Percentiles rank a stretch among this genome's conserved stretches.
Evolutionary conservation across 1,140 invertebrate species (phyloP).

Genomic region (Diuraphis noxia): DNA sequence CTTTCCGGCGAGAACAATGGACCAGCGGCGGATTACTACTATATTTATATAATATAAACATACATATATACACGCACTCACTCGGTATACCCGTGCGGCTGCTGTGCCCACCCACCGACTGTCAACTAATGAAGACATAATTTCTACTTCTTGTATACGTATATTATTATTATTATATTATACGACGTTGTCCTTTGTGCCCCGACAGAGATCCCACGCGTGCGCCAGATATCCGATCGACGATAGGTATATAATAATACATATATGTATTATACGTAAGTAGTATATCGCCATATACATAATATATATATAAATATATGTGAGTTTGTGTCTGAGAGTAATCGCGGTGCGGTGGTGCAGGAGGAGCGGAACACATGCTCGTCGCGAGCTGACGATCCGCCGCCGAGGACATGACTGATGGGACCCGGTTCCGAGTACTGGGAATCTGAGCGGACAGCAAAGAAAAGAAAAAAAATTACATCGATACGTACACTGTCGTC

Average conservation of each 20-base stretch:
- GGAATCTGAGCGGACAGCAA: slow-evolving; percentile 31
- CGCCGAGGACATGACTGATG: slow-evolving; percentile 51
- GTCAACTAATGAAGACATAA: slow-evolving; percentile 54
- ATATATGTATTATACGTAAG: background rate
- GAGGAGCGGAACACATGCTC: slow-evolving; percentile 44
- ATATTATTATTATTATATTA: slow-evolving; percentile 6
- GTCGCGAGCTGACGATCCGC: slow-evolving; percentile 42
- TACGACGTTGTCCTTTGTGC: slow-evolving; percentile 41
- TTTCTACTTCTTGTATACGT: slow-evolving; percentile 26
- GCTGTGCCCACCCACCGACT: slow-evolving; percentile 49
- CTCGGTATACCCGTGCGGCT: background rate
- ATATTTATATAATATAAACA: background rate
- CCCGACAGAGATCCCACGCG: slow-evolving; percentile 43
- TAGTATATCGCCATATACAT: background rate
- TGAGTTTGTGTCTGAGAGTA: background rate
- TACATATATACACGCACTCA: background rate
- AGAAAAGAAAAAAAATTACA: slow-evolving; percentile 5
- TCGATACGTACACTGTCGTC: background rate
- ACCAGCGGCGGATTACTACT: background rate
- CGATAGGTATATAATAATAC: background rate
- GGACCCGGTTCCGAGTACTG: slow-evolving; percentile 47
- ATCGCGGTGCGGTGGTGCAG: background rate
- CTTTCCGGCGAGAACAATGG: background rate
- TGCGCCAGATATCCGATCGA: slow-evolving; percentile 2
- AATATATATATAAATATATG: background rate